Evolutionary conservation across 2,888 invertebrate species (phyloP).

Genomic region (Electrophaes corylata): DNA sequence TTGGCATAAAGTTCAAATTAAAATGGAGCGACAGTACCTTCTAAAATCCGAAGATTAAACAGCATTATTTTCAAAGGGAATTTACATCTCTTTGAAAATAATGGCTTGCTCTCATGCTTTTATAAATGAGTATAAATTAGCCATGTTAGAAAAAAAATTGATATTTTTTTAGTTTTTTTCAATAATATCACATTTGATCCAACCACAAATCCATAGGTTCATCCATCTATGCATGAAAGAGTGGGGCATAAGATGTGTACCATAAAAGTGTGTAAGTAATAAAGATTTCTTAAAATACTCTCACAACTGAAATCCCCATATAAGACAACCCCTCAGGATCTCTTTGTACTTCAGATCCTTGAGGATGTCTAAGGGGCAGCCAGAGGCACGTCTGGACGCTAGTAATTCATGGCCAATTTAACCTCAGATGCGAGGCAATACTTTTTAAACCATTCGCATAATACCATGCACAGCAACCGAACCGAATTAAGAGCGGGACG

Average conservation of each 20-base stretch:
- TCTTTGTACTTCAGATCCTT: background rate
- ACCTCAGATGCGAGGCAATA: slow-evolving; percentile 16
- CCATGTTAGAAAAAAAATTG: slow-evolving; percentile 1
- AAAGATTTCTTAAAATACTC: background rate
- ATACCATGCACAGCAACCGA: slow-evolving; percentile 73
- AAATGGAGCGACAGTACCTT: slow-evolving; percentile 23
- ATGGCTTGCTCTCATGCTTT: slow-evolving; percentile 7
- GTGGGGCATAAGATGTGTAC: background rate
- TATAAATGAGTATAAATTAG: slow-evolving; percentile 27
- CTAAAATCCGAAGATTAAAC: slow-evolving; percentile 23
- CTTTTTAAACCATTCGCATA: slow-evolving; percentile 26
- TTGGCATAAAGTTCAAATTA: slow-evolving; percentile 14
- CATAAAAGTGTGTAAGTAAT: background rate
- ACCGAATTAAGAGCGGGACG: slow-evolving; percentile 63
- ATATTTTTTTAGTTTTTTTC: background rate
- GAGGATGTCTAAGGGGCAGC: background rate
- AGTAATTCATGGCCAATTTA: slow-evolving; percentile 18
- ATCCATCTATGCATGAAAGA: no score
- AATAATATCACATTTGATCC: background rate
- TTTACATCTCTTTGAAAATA: slow-evolving; percentile 5
- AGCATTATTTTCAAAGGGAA: slow-evolving; percentile 21
- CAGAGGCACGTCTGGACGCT: background rate
- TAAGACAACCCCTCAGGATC: background rate
- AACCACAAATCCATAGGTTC: no score
- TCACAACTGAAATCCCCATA: no score